Evolutionary conservation across 2,888 invertebrate species (phyloP).

Genomic region (Eupithecia pulchellata): DNA sequence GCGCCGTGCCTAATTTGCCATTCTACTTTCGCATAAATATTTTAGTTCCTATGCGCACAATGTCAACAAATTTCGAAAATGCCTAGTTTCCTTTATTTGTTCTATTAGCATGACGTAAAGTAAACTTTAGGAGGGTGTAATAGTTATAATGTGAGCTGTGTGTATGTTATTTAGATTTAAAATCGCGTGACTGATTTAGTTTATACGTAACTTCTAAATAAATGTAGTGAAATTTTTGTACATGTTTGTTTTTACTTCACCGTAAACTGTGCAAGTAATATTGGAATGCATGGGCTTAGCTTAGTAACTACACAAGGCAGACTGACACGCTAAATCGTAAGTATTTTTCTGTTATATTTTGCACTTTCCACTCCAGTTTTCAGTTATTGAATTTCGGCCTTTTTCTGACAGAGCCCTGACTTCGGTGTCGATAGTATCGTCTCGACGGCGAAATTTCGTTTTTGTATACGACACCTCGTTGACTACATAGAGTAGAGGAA

Average conservation of each 20-base stretch:
- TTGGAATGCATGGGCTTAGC: conserved; percentile 67
- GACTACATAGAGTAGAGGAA: background rate
- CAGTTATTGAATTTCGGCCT: background rate
- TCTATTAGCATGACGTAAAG: conserved; percentile 39
- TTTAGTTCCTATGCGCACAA: conserved; percentile 41
- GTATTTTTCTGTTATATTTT: conserved; percentile 35
- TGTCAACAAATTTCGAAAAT: conserved; percentile 32
- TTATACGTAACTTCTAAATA: conserved; percentile 60
- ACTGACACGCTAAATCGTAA: conserved; percentile 35
- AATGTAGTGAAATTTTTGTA: conserved; percentile 58
- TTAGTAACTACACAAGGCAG: conserved; percentile 57
- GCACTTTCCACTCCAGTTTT: background rate
- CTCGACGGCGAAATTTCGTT: background rate
- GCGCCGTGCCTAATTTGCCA: conserved; percentile 29
- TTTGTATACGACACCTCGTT: background rate
- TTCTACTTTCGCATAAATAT: conserved; percentile 19
- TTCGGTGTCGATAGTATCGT: background rate
- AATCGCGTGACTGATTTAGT: conserved; percentile 80
- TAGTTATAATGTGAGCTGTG: conserved; percentile 45
- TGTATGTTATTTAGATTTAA: conserved; percentile 60
- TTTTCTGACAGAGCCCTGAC: background rate
- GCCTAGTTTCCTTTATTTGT: conserved; percentile 19
- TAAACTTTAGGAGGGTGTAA: conserved; percentile 31
- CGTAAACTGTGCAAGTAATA: conserved; percentile 42
- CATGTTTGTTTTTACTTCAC: conserved; percentile 49